These are phyloP conservation scores for Chaetura pelagica DNA, from an alignment of 2,113 vertebrate species.

Conservation along the genomic window DNA sequence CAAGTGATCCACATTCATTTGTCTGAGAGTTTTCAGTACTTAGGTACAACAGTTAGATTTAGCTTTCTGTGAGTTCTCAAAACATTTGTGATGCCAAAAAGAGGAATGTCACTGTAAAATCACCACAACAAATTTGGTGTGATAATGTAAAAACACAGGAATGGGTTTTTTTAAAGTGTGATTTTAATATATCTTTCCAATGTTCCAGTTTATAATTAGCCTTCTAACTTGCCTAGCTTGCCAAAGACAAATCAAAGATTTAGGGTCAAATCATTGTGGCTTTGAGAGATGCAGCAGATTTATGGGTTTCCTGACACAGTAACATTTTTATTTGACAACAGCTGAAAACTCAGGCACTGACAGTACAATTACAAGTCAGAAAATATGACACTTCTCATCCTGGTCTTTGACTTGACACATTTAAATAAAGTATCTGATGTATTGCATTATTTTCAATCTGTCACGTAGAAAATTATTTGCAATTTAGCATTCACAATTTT, in stretches of 20 bases:
- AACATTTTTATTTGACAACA: neutral
- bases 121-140: neutral
- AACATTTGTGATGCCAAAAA: neutral
- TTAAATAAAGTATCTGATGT: neutral
- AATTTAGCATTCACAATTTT: neutral
- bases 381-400: neutral
- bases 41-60: neutral
- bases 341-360: neutral
- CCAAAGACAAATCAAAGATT: neutral
- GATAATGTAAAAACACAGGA: neutral
- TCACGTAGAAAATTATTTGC: neutral
- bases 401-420: neutral
- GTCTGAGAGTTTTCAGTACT: neutral
- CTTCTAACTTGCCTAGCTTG: neutral
- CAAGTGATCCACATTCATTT: neutral
- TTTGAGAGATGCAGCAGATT: neutral
- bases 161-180: accelerated
- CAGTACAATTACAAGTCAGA: accelerated
- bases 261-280: neutral
- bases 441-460: neutral
- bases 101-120: neutral
- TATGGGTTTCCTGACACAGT: neutral
- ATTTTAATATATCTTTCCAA: neutral
- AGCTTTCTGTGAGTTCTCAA: neutral
- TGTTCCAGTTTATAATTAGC: neutral